These are phyloP conservation scores for Plestiodon gilberti DNA, from an alignment of 2,113 vertebrate genomes.

Conservation along the genomic window DNA sequence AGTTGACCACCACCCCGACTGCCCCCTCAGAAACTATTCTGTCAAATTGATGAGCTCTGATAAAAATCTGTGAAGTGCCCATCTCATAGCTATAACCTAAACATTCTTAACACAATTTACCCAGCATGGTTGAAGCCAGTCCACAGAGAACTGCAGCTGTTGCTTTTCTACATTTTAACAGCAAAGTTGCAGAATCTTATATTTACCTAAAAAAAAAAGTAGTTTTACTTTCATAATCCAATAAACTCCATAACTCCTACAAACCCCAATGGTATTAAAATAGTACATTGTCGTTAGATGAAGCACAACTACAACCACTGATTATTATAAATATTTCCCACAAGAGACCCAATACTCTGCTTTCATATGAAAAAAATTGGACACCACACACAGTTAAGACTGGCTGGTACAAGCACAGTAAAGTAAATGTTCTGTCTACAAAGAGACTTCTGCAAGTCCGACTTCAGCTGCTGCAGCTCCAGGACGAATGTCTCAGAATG, in stretches of 20 bases:
- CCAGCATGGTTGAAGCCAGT: not conserved
- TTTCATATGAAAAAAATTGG: conserved; percentile 4
- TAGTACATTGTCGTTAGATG: fast-evolving
- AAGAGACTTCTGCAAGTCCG: not conserved
- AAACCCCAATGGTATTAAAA: conserved; percentile 7
- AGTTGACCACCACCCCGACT: no score
- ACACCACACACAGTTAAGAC: conserved; percentile 27
- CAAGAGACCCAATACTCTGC: not conserved
- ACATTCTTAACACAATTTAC: not conserved
- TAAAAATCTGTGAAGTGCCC: not conserved
- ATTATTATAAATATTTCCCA: not conserved
- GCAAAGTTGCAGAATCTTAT: not conserved
- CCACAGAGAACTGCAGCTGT: not conserved
- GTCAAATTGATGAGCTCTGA: no score
- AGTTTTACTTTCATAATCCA: not conserved
- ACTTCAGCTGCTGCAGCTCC: fast-evolving
- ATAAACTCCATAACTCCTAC: no score
- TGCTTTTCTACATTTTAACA: not conserved
- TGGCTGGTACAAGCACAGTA: not conserved
- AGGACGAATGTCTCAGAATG: not conserved
- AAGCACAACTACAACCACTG: not conserved
- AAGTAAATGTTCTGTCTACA: not conserved
- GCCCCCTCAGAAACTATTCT: no score
- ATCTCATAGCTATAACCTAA: not conserved
- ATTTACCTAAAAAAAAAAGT: not conserved